Evolutionary conservation across 2,888 invertebrate genomes (phyloP), one percentile per base, ranked within the genome.

Genomic region (Parnassius glacialis): DNA sequence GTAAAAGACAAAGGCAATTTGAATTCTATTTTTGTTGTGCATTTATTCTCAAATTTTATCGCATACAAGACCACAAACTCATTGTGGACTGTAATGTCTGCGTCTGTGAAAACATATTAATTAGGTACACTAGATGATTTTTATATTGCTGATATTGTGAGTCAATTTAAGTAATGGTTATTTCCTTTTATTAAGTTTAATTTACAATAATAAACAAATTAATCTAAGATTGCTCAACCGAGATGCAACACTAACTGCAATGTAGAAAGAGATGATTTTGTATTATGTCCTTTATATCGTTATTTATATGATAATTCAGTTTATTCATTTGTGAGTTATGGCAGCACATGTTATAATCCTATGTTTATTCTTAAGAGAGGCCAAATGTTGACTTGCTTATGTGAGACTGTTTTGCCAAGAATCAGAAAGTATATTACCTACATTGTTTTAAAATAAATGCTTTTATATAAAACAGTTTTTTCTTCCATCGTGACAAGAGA

Each of bases 381-480:
- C 91, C 91, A 91, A 91, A 91, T 91, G 90, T 91, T 90, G 90
- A 91, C 90, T 91, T 91, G 91, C 91, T 91, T 90, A 90, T 85
- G 90, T 91, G 90, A 91, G 91, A 91, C 91, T 91, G 91, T 91
- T 91, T 91, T 91, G 91, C 91, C 91, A 91, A 91, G 90, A 91
- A 90, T 91, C 90, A 90, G 90, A 90, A 91, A 90, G 89, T 90
- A 90, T 91, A 91, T 91, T 91, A 91, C 90, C 90, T 90, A 91
- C 91, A 90, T 90, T 91, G 91, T 91, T 91, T 91, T 90, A 89
- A 91, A 91, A 90, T 91, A 91, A 90, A 91, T 90, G 91, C 91
- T 91, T 91, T 91, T 91, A 86, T 91, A 91, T 90, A 87, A 87
- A 81, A 59, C 16, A 45, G 58, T 52, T 13, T 66, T 62, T 47